A percentile compares a stretch with the other conserved stretches of the same genome.
phyloP scores from a whole-genome alignment of 2,888 invertebrate genomes.

The Mantis religiosa region DNA sequence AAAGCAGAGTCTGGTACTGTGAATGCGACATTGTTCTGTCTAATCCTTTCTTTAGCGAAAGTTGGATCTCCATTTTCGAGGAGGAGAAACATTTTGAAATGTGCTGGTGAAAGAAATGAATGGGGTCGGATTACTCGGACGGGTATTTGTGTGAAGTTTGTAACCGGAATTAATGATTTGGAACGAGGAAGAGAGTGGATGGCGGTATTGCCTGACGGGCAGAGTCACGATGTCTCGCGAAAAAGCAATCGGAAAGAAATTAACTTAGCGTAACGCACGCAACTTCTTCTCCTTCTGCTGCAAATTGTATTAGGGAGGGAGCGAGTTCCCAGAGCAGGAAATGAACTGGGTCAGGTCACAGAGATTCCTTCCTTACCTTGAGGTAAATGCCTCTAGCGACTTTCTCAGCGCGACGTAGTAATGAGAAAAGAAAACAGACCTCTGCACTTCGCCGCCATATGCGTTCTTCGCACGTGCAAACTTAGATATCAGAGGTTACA shows the following conservation, averaged over 20 bases:
- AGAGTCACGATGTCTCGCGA: not conserved
- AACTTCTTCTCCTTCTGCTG: not conserved
- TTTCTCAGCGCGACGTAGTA: not conserved
- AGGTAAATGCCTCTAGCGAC: not conserved
- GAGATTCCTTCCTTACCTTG: not conserved
- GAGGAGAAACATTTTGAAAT: not conserved
- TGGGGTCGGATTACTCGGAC: not conserved
- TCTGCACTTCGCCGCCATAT: too few species aligned
- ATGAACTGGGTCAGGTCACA: not conserved
- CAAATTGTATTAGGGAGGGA: not conserved
- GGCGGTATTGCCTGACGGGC: not conserved
- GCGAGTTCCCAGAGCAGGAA: not conserved
- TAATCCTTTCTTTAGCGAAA: not conserved
- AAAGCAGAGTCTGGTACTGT: not conserved
- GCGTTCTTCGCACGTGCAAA: too few species aligned
- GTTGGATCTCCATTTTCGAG: not conserved
- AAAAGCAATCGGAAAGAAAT: not conserved
- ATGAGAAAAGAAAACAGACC: not conserved
- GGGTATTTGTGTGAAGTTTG: not conserved
- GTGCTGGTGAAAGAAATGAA: not conserved
- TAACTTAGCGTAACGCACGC: not conserved
- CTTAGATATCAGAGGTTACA: too few species aligned
- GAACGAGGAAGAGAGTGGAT: not conserved
- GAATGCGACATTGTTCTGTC: not conserved
- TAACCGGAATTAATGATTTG: not conserved